Conservation (phyloP, 2,888 invertebrate genomes). For the Dorcus hopei region DNA sequence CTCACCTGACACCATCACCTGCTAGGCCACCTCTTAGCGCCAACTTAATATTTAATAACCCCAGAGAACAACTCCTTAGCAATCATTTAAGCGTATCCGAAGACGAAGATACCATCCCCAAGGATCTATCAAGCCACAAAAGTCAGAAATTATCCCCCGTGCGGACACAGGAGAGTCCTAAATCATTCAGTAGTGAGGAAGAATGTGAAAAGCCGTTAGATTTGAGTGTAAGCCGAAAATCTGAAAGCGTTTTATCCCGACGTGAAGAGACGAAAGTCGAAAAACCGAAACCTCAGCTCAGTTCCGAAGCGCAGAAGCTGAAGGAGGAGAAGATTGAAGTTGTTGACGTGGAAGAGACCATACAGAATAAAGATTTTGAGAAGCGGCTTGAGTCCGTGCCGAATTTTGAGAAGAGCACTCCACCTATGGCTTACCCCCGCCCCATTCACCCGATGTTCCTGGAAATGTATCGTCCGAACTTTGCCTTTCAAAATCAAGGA, state of each 20-base stretch:
- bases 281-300: background rate
- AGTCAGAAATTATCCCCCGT: slow-evolving; percentile 50
- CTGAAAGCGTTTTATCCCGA: background rate
- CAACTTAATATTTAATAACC: slow-evolving; percentile 34
- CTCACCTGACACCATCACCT: slow-evolving; percentile 64
- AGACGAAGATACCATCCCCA: slow-evolving; percentile 37
- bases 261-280: background rate
- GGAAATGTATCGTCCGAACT: slow-evolving; percentile 67
- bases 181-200: slow-evolving; percentile 33
- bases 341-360: slow-evolving; percentile 54
- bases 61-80: slow-evolving; percentile 28
- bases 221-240: slow-evolving; percentile 59
- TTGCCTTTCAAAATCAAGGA: slow-evolving; percentile 46
- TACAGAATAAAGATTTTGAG: slow-evolving; percentile 15
- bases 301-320: slow-evolving; percentile 42
- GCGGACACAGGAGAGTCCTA: slow-evolving; percentile 39
- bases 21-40: slow-evolving; percentile 54
- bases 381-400: slow-evolving; percentile 32
- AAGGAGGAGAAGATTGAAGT: slow-evolving; percentile 58
- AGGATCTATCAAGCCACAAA: slow-evolving; percentile 37
- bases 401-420: slow-evolving; percentile 36
- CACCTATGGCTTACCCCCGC: slow-evolving; percentile 75
- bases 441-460: slow-evolving; percentile 78
- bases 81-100: slow-evolving; percentile 19
- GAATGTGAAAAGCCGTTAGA: slow-evolving; percentile 71